Percentiles rank a stretch among this genome's conserved stretches.
Conservation (phyloP, 2,888 invertebrate genomes). For the Aphidius colemani region DNA sequence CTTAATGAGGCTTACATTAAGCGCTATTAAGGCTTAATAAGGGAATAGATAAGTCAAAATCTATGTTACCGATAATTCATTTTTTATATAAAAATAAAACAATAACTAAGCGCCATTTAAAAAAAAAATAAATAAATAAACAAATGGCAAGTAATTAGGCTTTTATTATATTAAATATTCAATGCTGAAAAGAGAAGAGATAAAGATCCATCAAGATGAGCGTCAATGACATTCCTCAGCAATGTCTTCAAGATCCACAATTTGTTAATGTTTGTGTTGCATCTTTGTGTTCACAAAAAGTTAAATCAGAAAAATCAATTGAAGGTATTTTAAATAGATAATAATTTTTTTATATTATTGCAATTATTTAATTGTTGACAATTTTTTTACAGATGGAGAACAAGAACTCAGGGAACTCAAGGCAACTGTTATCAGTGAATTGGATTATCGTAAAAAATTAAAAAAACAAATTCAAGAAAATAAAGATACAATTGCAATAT, state of each 20-base stretch:
- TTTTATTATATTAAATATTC: no score
- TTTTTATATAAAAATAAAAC: no score
- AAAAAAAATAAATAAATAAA: no score
- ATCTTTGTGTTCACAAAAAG: slow-evolving; percentile 10
- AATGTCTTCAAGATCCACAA: slow-evolving; percentile 22
- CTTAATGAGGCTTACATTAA: no score
- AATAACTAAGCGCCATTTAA: no score
- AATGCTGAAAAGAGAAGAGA: no score
- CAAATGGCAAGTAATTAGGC: no score
- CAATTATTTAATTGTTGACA: neutral
- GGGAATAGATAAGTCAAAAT: no score
- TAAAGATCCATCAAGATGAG: neutral
- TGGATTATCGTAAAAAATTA: neutral
- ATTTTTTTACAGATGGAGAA: neutral
- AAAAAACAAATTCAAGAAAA: slow-evolving; percentile 8
- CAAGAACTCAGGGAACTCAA: neutral
- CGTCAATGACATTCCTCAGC: slow-evolving; percentile 7
- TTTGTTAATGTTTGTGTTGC: slow-evolving; percentile 12
- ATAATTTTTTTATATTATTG: no score
- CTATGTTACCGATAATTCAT: no score
- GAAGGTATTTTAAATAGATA: no score
- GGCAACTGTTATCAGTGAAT: neutral
- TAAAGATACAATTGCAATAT: neutral
- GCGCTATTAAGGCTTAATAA: no score
- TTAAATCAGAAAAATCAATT: slow-evolving; percentile 4